These are phyloP conservation scores for Cantharis nigra DNA, from an alignment of 2,888 invertebrate species.

Conservation along the genomic window DNA sequence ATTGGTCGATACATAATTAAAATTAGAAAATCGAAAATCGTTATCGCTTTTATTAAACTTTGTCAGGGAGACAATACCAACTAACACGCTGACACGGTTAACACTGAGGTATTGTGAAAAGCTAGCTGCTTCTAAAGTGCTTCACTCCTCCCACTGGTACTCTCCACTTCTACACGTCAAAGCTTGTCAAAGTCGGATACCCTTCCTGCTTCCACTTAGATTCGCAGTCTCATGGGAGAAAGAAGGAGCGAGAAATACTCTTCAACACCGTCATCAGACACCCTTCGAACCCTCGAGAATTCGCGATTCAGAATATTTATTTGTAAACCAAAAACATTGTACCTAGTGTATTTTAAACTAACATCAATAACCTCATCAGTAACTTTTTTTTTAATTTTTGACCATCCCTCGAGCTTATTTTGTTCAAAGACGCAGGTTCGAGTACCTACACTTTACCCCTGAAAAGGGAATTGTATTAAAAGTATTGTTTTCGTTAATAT, in stretches of 20 bases:
- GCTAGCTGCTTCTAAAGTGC: constrained; percentile 43
- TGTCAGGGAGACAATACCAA: constrained; percentile 4
- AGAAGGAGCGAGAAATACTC: constrained; percentile 46
- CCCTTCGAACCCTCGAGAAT: constrained; percentile 42
- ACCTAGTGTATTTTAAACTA: not conserved
- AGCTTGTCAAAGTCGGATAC: constrained; percentile 47
- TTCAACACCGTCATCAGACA: constrained; percentile 45
- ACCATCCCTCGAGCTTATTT: not conserved
- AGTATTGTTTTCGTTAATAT: not conserved
- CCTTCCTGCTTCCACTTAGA: constrained; percentile 38
- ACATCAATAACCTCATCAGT: not conserved
- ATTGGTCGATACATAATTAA: not conserved
- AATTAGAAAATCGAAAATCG: not conserved
- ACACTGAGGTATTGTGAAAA: constrained; percentile 48
- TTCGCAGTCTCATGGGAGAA: constrained; percentile 41
- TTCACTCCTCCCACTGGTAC: constrained; percentile 52
- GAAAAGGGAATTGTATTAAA: not conserved
- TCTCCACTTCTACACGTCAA: constrained; percentile 45
- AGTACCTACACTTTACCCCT: not conserved
- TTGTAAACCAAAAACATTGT: not conserved
- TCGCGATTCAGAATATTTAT: constrained; percentile 19
- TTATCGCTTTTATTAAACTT: not conserved
- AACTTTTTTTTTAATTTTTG: not conserved
- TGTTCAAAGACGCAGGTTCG: not conserved
- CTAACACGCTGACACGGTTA: constrained; percentile 38